phyloP scores from a whole-genome alignment of 1,140 invertebrate species.

The Agrypnia vestita region DNA sequence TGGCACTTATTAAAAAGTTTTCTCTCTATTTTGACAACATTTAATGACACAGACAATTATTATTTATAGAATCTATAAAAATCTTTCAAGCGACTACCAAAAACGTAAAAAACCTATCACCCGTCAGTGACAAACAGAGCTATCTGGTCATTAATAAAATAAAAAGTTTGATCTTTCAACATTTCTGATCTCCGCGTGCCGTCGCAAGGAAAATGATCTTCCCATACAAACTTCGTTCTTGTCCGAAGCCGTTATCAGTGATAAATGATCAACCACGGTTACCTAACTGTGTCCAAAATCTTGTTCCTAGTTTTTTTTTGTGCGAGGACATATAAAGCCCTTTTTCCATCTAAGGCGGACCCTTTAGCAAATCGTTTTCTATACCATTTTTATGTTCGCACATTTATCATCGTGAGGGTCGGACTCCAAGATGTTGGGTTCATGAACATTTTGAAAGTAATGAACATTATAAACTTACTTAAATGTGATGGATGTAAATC shows the following conservation, averaged over 20 bases:
- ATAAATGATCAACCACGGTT: constrained; percentile 13
- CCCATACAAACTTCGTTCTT: background rate
- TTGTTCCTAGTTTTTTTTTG: background rate
- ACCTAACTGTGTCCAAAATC: constrained; percentile 15
- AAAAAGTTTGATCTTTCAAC: no score
- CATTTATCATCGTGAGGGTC: background rate
- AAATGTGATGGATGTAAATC: background rate
- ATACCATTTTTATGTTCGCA: background rate
- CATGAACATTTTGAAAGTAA: background rate
- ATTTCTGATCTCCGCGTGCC: no score
- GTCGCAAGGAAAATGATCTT: no score
- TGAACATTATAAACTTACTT: background rate
- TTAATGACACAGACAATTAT: no score
- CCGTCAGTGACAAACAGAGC: no score
- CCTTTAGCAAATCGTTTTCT: background rate
- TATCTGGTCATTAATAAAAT: no score
- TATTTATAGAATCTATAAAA: no score
- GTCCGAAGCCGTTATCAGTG: constrained; percentile 13
- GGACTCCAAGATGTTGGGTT: background rate
- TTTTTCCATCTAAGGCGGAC: background rate
- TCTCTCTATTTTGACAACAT: no score
- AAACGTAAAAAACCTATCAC: no score
- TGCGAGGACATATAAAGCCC: background rate
- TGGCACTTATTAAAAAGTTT: no score
- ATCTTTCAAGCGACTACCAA: no score